Evolutionary conservation across 1,140 invertebrate genomes (phyloP).

Genomic region (Trachymyrmex septentrionalis): DNA sequence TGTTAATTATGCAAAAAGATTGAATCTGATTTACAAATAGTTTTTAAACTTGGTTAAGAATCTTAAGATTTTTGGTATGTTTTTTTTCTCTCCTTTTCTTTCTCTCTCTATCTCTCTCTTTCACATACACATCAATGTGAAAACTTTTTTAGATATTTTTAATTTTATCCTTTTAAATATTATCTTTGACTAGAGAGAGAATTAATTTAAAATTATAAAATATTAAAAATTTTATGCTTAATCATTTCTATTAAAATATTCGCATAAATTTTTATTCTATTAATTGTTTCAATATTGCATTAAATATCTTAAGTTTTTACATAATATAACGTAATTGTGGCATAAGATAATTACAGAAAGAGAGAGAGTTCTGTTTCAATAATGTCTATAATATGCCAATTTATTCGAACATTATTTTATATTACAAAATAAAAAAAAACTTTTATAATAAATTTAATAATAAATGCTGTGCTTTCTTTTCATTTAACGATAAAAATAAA

Average conservation of each 20-base stretch:
- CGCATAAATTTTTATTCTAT: background rate
- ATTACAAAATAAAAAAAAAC: background rate
- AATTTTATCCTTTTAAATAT: slow-evolving; percentile 2
- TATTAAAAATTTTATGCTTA: background rate
- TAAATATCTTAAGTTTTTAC: background rate
- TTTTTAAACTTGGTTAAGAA: slow-evolving; percentile 6
- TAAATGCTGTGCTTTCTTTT: background rate
- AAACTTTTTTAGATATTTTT: background rate
- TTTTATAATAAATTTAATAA: background rate
- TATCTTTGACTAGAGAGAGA: background rate
- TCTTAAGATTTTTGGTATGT: background rate
- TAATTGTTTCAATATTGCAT: background rate
- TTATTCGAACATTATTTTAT: background rate
- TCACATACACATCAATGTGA: background rate
- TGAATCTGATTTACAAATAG: background rate
- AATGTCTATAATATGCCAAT: background rate
- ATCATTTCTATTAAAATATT: background rate
- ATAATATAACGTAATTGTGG: background rate
- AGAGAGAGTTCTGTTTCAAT: background rate
- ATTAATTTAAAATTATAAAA: background rate
- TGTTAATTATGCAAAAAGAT: background rate
- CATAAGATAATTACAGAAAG: too few relatives aligned
- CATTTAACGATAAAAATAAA: background rate
- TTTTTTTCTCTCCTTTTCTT: too few relatives aligned
- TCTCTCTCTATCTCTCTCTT: background rate